Conservation (phyloP, 2,888 invertebrate genomes). For the Uropetala carovei region DNA sequence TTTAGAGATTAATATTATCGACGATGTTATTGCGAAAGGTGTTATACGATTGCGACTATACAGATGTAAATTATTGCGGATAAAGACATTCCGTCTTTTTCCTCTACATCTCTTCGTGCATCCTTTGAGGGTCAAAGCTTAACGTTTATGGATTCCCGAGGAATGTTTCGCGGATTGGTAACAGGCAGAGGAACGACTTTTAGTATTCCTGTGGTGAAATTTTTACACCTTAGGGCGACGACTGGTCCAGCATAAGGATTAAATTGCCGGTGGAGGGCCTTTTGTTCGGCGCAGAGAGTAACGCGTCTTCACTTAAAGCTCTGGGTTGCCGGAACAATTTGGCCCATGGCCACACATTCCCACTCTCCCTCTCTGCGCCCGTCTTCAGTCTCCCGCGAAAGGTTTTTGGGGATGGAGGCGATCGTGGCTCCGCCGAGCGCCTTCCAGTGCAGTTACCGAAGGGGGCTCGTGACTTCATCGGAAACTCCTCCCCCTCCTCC, state of each 20-base stretch:
- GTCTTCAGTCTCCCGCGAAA: not conserved
- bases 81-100: no score
- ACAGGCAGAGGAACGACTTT: not conserved
- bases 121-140: no score
- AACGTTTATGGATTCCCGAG: no score
- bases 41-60: no score
- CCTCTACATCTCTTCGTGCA: no score
- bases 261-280: not conserved
- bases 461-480: slow-evolving; percentile 3
- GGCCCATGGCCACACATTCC: not conserved
- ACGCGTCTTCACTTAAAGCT: not conserved
- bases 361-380: not conserved
- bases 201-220: not conserved
- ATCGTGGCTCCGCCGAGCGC: slow-evolving; percentile 2
- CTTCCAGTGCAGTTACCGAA: not conserved
- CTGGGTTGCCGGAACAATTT: not conserved
- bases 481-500: not conserved
- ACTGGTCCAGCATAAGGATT: not conserved
- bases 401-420: not conserved
- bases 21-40: no score
- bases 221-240: not conserved
- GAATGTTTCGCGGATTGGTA: no score
- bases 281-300: not conserved
- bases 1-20: no score
- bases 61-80: no score